These are phyloP conservation scores for Cairina moschata DNA, from an alignment of 2,113 vertebrate genomes.

Conservation along the genomic window DNA sequence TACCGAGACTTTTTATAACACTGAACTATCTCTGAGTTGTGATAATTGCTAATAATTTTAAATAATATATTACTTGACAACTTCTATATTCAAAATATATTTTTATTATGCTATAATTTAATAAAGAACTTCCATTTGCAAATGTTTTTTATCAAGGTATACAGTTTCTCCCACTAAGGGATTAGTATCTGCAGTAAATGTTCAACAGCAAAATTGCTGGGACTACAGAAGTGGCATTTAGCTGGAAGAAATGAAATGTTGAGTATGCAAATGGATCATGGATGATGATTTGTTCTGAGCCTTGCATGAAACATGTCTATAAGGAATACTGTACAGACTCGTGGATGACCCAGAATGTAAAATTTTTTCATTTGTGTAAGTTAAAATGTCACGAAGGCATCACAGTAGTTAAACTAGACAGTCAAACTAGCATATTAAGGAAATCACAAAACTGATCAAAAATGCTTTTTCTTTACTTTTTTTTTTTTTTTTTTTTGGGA, in stretches of 20 bases:
- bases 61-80: background rate
- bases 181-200: background rate
- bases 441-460: background rate
- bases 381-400: background rate
- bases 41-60: constrained; percentile 21
- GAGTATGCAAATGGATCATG: background rate
- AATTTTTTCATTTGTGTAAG: background rate
- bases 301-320: constrained; percentile 6
- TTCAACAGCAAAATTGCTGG: constrained; percentile 37
- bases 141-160: constrained; percentile 45
- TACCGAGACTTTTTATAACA: constrained; percentile 15
- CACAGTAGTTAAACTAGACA: background rate
- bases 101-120: constrained; percentile 22
- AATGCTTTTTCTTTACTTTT: background rate
- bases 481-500: background rate
- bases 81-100: background rate
- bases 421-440: background rate
- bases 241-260: constrained; percentile 45
- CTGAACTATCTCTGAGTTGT: background rate
- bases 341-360: background rate
- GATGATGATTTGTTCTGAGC: constrained; percentile 33
- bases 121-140: constrained; percentile 45
- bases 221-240: constrained; percentile 22
- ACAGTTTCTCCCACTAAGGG: constrained; percentile 33
- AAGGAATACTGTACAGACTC: background rate